Base-by-base conservation (phyloP, 2,113 vertebrate species). In the Salvator merianae region DNA sequence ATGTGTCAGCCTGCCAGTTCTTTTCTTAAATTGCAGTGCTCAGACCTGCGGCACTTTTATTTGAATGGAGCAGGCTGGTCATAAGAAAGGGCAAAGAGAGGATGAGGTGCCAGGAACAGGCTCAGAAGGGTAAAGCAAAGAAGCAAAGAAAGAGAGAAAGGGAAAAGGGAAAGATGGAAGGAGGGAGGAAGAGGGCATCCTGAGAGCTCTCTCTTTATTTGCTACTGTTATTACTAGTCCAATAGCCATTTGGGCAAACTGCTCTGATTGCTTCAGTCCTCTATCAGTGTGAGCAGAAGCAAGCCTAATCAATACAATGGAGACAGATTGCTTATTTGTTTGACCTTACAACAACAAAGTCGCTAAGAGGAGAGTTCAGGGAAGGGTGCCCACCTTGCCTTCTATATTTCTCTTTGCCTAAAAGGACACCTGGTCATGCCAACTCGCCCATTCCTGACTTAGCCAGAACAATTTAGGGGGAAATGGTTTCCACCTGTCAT, bases 341-440 rank as follows among this genome's bases (percentile, higher is more conserved):
- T 75, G 91, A 88, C 87, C 87, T 91, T 79, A 47, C 65, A 80
- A 91, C 86, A 86, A 88, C 85, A 91, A 92, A 91, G 87, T 87
- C 91, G 83, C 69, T 69, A 55, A 88, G 87, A 92, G 30, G 26
- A 30, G 24, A 28, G 63, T 13, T 26, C 26, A 10, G 28, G 28
- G 63, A 2, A 30, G 5, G 26, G 13, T 8, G 55, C 63, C 63
- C 63, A 65, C 26, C 14, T 26, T 65, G 63, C 63, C 4, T 65
- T 65, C 63, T 30, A 28, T 20, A 30, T 65, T 30, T 65, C 63
- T 65, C 63, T 30, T 28, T 65, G 63, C 63, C 26, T 26, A 7
- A 30, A 22, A 59, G 20, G 55, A 59, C 55, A 22, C 14, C 20
- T 12, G 55, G 43, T 9, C 10, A 9, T 47, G 43, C 43, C 43